Conservation (phyloP, 2,113 vertebrate species). For the Tauraco erythrolophus region DNA sequence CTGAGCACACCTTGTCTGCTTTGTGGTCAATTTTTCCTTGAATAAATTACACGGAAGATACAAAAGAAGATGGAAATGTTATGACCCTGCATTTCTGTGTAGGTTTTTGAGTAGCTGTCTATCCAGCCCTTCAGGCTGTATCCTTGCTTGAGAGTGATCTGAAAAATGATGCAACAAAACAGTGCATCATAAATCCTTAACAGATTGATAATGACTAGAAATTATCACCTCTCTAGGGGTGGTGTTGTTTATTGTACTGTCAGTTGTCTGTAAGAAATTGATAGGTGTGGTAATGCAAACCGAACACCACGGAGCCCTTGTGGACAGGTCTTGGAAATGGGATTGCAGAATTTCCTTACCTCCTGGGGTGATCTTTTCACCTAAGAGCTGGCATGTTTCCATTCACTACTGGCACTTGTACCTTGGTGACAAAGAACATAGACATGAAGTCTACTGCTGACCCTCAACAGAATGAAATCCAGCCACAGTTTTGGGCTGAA, state of each 20-base stretch:
- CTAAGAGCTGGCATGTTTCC: not conserved
- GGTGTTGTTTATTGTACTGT: not conserved
- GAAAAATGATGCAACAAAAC: not conserved
- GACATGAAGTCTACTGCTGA: not conserved
- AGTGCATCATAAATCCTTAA: not conserved
- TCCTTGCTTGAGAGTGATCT: not conserved
- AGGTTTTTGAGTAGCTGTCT: not conserved
- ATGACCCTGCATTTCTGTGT: not conserved
- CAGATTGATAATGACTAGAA: not conserved
- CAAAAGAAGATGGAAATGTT: slow-evolving; percentile 13
- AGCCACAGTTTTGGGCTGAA: not conserved
- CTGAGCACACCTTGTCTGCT: slow-evolving; percentile 5
- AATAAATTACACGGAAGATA: slow-evolving; percentile 1
- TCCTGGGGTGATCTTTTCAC: not conserved
- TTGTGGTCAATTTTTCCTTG: not conserved
- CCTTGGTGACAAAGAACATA: not conserved
- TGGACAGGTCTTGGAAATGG: not conserved
- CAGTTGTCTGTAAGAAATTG: not conserved
- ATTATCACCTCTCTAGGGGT: not conserved
- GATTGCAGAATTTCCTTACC: not conserved
- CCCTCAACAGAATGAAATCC: not conserved
- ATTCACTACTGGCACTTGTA: not conserved
- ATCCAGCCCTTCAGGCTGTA: not conserved
- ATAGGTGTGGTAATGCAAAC: not conserved
- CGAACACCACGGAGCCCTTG: not conserved